Percentiles rank a stretch among this genome's conserved stretches.
phyloP scores from a whole-genome alignment of 2,888 invertebrate genomes.

The Apamea monoglypha region DNA sequence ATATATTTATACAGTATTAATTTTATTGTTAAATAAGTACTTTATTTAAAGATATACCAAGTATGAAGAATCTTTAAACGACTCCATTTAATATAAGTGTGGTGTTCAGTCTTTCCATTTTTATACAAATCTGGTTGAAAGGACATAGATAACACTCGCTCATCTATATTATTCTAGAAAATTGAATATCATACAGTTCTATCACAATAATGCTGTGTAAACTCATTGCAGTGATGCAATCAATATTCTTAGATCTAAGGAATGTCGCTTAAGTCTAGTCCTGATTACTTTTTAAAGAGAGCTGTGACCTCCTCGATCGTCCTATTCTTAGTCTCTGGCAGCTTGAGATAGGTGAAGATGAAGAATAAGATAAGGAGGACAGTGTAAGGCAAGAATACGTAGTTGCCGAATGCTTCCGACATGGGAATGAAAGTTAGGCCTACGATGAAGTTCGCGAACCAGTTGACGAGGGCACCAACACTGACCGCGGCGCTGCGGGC shows the following conservation, averaged over 20 bases:
- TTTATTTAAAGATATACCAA: constrained; percentile 76
- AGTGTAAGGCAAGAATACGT: constrained; percentile 87
- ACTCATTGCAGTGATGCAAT: constrained; percentile 77
- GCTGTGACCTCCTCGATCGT: constrained; percentile 88
- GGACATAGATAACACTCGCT: constrained; percentile 56
- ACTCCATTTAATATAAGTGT: constrained; percentile 69
- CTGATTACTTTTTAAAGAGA: constrained; percentile 84
- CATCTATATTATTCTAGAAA: constrained; percentile 55
- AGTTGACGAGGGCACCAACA: constrained; percentile 87
- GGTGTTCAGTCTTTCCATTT: constrained; percentile 83
- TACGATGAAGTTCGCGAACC: constrained; percentile 89
- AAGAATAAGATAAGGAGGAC: constrained; percentile 85
- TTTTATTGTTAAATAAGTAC: constrained; percentile 80
- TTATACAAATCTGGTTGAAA: constrained; percentile 74
- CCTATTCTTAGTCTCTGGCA: constrained; percentile 89
- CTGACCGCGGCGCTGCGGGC: constrained; percentile 88
- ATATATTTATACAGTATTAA: constrained; percentile 55
- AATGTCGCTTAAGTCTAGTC: constrained; percentile 72
- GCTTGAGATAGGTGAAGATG: constrained; percentile 85
- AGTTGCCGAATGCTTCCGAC: constrained; percentile 80
- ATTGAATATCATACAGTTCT: constrained; percentile 66
- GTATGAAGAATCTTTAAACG: constrained; percentile 68
- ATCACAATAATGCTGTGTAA: constrained; percentile 78
- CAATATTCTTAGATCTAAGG: constrained; percentile 74
- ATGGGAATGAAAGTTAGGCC: constrained; percentile 86